Evolutionary conservation across 2,888 invertebrate species (phyloP).

Genomic region (Hemithea aestivaria): DNA sequence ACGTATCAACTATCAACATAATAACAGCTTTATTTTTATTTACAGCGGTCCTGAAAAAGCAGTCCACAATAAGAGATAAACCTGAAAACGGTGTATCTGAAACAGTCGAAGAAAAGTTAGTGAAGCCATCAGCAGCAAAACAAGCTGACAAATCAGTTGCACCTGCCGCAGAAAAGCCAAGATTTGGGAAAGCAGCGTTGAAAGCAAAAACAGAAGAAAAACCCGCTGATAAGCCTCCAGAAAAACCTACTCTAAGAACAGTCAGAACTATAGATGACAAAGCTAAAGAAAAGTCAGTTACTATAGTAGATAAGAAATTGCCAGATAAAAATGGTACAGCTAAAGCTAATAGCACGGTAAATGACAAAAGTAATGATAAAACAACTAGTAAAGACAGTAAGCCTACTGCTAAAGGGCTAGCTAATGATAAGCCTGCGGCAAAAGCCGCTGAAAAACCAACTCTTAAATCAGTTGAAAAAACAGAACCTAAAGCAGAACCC

Average conservation of each 20-base stretch:
- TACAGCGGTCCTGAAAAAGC: conserved; percentile 69
- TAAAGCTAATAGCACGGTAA: conserved; percentile 39
- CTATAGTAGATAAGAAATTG: conserved; percentile 59
- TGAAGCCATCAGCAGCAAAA: conserved; percentile 66
- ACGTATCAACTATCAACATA: too few species aligned
- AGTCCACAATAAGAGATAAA: conserved; percentile 66
- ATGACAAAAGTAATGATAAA: conserved; percentile 36
- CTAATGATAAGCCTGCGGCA: conserved; percentile 32
- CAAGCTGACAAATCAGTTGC: conserved; percentile 52
- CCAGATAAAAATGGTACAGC: conserved; percentile 49
- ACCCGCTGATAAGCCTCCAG: conserved; percentile 45
- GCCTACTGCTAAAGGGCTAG: conserved; percentile 28
- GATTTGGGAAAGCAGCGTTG: conserved; percentile 52
- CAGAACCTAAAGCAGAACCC: conserved; percentile 16
- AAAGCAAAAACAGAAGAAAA: conserved; percentile 45
- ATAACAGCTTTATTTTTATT: conserved; percentile 33
- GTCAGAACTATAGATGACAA: conserved; percentile 70
- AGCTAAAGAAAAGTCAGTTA: conserved; percentile 65
- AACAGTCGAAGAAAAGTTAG: conserved; percentile 59
- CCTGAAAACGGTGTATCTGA: conserved; percentile 59
- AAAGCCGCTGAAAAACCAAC: conserved; percentile 35
- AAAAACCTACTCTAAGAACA: conserved; percentile 55
- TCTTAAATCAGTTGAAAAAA: conserved; percentile 32
- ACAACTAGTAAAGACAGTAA: conserved; percentile 36
- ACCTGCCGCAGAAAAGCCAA: conserved; percentile 58